Conservation (phyloP, 2,797 vertebrate species). For the Danio jaintianensis region DNA sequence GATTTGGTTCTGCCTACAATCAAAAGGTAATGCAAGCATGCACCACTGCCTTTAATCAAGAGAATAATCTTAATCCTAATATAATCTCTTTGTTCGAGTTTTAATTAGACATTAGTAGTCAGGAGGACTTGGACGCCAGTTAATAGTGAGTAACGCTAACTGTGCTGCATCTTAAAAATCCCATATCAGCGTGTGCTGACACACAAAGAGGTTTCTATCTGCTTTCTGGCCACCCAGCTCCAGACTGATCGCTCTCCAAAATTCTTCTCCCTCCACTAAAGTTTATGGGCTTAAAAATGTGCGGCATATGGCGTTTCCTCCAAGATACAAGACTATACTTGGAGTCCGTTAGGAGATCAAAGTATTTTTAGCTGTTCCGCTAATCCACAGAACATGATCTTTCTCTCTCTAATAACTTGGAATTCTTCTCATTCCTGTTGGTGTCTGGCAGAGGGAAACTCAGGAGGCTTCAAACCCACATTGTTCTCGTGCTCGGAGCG, state of each 20-base stretch:
- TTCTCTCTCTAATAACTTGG: conserved; percentile 79
- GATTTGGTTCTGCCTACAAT: conserved; percentile 27
- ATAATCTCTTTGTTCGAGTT: conserved; percentile 57
- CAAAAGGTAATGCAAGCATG: conserved; percentile 44
- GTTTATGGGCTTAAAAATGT: conserved; percentile 44
- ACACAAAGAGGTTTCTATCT: conserved; percentile 64
- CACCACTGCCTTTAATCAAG: conserved; percentile 51
- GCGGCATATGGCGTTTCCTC: conserved; percentile 57
- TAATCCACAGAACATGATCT: conserved; percentile 80
- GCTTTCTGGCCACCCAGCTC: conserved; percentile 53
- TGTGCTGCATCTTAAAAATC: conserved; percentile 67
- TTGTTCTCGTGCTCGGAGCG: conserved; percentile 66
- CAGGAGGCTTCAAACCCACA: conserved; percentile 61
- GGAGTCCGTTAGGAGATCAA: conserved; percentile 76
- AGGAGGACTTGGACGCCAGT: conserved; percentile 65
- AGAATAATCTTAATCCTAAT: conserved; percentile 63
- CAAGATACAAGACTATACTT: conserved; percentile 73
- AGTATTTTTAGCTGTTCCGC: conserved; percentile 75
- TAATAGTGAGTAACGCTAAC: conserved; percentile 68
- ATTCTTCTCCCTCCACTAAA: conserved; percentile 42
- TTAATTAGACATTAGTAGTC: conserved; percentile 52
- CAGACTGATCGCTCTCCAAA: conserved; percentile 49
- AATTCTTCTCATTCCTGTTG: conserved; percentile 78
- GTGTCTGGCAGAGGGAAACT: conserved; percentile 68
- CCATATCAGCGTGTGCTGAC: conserved; percentile 61